Evolutionary conservation across 2,797 vertebrate genomes (phyloP).

Genomic region (Enteromius paludinosus): DNA sequence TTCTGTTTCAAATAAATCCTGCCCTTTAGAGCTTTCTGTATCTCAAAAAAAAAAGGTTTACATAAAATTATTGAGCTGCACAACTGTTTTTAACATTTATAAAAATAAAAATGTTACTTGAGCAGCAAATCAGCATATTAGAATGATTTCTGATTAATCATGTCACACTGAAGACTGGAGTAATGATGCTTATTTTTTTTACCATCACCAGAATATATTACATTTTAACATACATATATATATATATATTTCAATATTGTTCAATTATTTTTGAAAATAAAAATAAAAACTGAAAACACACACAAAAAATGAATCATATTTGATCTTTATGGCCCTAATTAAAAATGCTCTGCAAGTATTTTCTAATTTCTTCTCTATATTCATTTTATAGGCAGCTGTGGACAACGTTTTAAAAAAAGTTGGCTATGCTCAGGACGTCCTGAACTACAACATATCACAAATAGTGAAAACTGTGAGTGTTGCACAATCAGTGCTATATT

Average conservation of each 20-base stretch:
- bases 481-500: neutral
- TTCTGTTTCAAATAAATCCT: neutral
- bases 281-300: too few relatives aligned
- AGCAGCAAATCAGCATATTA: neutral
- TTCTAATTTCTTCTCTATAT: conserved; percentile 6
- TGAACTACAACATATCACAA: conserved; percentile 70
- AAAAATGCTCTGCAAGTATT: neutral
- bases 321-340: neutral
- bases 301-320: neutral
- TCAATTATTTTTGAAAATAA: neutral
- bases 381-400: conserved; percentile 66
- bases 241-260: neutral
- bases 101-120: neutral
- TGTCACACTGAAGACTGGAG: neutral
- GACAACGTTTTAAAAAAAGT: conserved; percentile 64
- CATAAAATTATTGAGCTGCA: too few relatives aligned
- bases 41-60: neutral
- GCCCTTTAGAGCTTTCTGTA: neutral
- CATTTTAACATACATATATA: neutral
- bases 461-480: conserved; percentile 82
- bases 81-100: neutral
- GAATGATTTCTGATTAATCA: neutral
- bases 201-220: neutral
- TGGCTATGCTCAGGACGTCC: conserved; percentile 72
- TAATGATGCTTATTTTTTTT: neutral